Base-by-base conservation (phyloP, 2,888 invertebrate genomes). In the Prenolepis imparis region DNA sequence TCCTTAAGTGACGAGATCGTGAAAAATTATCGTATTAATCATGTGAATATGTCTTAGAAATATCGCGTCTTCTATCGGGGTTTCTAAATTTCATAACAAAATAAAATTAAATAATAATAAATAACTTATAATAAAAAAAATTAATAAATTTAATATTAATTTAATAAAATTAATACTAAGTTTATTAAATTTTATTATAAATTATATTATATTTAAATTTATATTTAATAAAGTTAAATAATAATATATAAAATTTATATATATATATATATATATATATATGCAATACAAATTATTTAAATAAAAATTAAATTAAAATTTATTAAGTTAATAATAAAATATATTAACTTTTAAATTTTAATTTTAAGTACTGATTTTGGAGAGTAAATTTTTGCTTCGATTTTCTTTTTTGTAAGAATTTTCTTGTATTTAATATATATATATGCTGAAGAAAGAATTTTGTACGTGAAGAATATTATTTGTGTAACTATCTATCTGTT, bases 11-110 rank as follows among this genome's bases (percentile, higher is more conserved):
- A 61, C 15, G 39, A 15, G 55, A 44, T 55, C 8, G 44, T 21
- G n/a, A 52, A 18, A 18, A 52, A 6, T 67, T 61, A 36, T 74
- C 21, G 21, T 48, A 57, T 28, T 41, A 61, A 55, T 77, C 2
- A 3, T 28, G 39, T 0, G 21, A 32, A 21, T n/a, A n/a, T 12
- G 18, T 63, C n/a, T 61, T 15, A 32, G 5, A 61, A 32, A 32
- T 39, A 24, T 39, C 8, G 18, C n/a, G 24, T 11, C 28, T 28
- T 15, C 8, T 32, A 28, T 28, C 28, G 28, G 9, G 15, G 28
- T 2, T n/a, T 4, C 61, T 3, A 28, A 74, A 61, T 32, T 32
- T 74, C 15, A n/a, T 28, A 28, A 28, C 28, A 28, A 28, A 28
- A 28, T 28, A 28, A 28, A 28, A 28, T 28, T n/a, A n/a, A n/a